Evolutionary conservation across 2,113 vertebrate species (phyloP), one percentile per base, ranked within the genome.

Genomic region (Anseranas semipalmata): DNA sequence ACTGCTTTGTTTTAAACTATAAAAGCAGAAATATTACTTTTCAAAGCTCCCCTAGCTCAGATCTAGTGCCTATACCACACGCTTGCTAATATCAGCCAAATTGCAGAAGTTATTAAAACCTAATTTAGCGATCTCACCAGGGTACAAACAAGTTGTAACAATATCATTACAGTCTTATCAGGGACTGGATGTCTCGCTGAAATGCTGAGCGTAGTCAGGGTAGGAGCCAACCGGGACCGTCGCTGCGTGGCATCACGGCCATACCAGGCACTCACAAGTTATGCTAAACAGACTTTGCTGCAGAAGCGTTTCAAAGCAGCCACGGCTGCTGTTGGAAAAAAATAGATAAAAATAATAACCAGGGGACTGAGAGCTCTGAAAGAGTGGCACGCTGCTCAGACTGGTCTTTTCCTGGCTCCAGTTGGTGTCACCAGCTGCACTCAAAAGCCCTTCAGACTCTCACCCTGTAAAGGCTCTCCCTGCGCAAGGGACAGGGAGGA

Each of bases 191-290:
- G 52, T 18, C 39, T 28, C 0, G 4, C 15, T 45, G 88, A 52
- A 28, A 48, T 10, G 58, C 63, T 1, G 7, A 72, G 66, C 2
- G 8, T 6, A 22, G 53, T 15, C 27, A 19, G 56, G 62, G n/a
- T 13, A 39, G 58, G n/a, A 74, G 55, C 55, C 46, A 11, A 33
- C 9, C 0, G 81, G 65, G 55, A 60, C 78, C 0, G 0, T 59
- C 2, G 1, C 52, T 32, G 41, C 1, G 1, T 7, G 35, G 53
- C n/a, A 19, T 13, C 50, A 1, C 0, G 1, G 45, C 53, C 4
- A 2, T 43, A 12, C 43, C 72, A 55, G 52, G 52, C 63, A 5
- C 27, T 32, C 74, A 10, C 21, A 7, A 17, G 28, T 7, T 33
- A 15, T 4, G 21, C 53, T 15, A 4, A 72, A 43, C 28, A 18